Percentiles rank a stretch among this genome's conserved stretches.
These are phyloP conservation scores for Leptinotarsa tumamoca DNA, from an alignment of 2,888 invertebrate genomes.

Conservation along the genomic window DNA sequence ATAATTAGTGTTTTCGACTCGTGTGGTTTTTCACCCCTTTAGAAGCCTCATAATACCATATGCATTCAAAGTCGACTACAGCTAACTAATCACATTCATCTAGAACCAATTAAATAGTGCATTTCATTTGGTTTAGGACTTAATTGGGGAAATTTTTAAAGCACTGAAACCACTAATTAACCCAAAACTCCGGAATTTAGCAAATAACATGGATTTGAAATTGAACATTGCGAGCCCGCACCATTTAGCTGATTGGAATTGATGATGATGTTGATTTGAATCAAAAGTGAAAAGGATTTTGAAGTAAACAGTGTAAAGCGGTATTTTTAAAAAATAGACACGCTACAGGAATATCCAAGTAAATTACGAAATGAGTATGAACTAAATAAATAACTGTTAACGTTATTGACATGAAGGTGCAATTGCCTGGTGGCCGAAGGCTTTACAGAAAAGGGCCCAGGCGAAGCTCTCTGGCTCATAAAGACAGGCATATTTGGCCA, in stretches of 20 bases:
- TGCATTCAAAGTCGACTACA: background rate
- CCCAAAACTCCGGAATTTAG: background rate
- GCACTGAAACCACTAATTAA: background rate
- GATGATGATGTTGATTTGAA: background rate
- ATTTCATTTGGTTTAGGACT: conserved; percentile 2
- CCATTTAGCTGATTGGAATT: background rate
- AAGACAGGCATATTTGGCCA: no score
- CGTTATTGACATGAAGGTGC: no score
- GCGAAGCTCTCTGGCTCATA: no score
- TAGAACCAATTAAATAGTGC: background rate
- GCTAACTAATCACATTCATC: conserved; percentile 2
- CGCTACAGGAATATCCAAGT: no score
- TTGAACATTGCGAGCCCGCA: background rate
- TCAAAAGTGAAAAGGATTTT: background rate
- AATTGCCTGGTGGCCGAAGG: no score
- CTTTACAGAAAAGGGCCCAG: no score
- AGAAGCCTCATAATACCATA: background rate
- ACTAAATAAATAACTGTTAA: no score
- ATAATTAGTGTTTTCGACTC: conserved; percentile 8
- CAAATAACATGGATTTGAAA: background rate
- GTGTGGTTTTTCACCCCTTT: background rate
- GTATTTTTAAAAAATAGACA: no score
- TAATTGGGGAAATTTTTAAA: conserved; percentile 7
- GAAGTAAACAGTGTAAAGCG: no score
- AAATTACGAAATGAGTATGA: no score